Base-by-base conservation (phyloP, 2,113 vertebrate genomes). In the Canis aureus region DNA sequence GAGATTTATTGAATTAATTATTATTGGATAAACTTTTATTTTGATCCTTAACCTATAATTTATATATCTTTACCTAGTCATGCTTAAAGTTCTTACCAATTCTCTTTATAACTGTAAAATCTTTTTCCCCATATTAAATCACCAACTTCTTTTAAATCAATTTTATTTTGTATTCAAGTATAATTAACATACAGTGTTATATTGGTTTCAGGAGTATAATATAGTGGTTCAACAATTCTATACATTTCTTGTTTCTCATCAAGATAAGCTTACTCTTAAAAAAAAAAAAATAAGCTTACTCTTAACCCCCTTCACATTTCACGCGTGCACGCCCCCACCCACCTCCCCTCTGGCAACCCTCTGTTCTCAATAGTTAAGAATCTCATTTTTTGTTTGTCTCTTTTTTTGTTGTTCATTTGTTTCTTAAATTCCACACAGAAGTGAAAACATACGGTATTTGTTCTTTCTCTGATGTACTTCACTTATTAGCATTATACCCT, bases 61-160 rank as follows among this genome's bases (percentile, higher is more conserved):
- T 85, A 55, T 32, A 69, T 35, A 71, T n/a, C 38, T 94, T 71
- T 60, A 60, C 35, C 71, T 69, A 87, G 88, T 53, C 74, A 80
- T 80, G 73, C 51, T 60, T 94, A 94, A 43, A 15, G 15, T 88
- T 80, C 73, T 67, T 67, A 13, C 51, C 80, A 27, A 88, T 66
- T 64, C 59, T 78, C 59, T 93, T 29, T 85, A 55, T 64, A 53
- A 92, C 80, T 74, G 16, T 38, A 43, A 7, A 43, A 88, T 88
- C 27, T 60, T 60, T 25, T 27, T 16, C 27, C 4, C 35, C 2
- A 71, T 69, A 60, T 71, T 94, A 94, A 88, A 71, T 88, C 53
- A 88, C 38, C 62, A 81, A 60, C 53, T 79, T 86, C 43, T 67
- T 76, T 51, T 51, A 76, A 76, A 43, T 74, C 29, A 66, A 32